phyloP scores from a whole-genome alignment of 2,888 invertebrate species.

The Darwinula stevensoni region DNA sequence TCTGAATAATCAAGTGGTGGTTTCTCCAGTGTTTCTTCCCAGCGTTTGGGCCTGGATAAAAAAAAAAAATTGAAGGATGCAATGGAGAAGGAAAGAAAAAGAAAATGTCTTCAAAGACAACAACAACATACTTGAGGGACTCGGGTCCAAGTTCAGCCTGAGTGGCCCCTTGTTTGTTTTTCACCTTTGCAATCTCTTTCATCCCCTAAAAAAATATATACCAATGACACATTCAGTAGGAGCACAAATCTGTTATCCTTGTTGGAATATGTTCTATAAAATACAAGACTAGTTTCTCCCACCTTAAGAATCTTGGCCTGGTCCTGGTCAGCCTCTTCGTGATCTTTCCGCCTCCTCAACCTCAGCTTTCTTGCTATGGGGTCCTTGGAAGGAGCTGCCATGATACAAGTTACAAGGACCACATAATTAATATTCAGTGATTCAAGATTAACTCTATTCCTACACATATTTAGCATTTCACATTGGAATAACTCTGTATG shows the following conservation, averaged over 20 bases:
- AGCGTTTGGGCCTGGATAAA: conserved; percentile 46
- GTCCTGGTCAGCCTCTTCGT: conserved; percentile 51
- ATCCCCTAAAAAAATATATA: conserved; percentile 27
- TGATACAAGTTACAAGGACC: too few relatives aligned
- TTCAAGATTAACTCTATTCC: not conserved
- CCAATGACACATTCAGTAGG: not conserved
- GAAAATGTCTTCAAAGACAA: conserved; percentile 5
- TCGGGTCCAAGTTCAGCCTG: conserved; percentile 34
- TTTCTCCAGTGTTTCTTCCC: conserved; percentile 85
- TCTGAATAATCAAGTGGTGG: conserved; percentile 89
- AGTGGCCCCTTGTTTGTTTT: conserved; percentile 35
- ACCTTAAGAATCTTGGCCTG: conserved; percentile 57
- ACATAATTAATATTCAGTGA: too few relatives aligned
- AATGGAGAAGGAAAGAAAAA: conserved; percentile 10
- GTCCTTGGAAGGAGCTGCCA: conserved; percentile 38
- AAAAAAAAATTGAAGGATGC: conserved; percentile 1
- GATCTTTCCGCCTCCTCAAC: conserved; percentile 41
- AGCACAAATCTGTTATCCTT: not conserved
- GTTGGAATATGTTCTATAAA: not conserved
- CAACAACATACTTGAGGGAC: conserved; percentile 29
- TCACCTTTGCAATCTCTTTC: conserved; percentile 55
- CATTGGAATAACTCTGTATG: not conserved
- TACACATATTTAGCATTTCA: not conserved
- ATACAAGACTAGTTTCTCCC: not conserved
- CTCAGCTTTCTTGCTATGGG: conserved; percentile 82